These are phyloP conservation scores for Chymomyza caudatula DNA, from an alignment of 2,888 invertebrate genomes.

Conservation along the genomic window DNA sequence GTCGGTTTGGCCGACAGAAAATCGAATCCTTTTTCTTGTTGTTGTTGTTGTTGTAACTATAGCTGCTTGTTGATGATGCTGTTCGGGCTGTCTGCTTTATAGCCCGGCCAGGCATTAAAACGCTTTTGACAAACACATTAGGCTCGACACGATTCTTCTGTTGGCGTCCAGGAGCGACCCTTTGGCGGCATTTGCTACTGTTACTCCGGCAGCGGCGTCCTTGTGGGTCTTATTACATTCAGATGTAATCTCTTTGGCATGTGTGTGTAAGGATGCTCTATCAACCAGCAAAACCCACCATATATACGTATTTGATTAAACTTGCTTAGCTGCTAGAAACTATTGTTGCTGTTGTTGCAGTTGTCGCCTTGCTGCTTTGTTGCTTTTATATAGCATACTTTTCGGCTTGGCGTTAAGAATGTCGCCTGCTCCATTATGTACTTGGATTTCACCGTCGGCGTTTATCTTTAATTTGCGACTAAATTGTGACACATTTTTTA, in stretches of 20 bases:
- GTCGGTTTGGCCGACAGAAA: no score
- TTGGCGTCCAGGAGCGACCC: slow-evolving; percentile 28
- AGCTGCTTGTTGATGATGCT: slow-evolving; percentile 22
- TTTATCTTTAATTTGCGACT: neutral
- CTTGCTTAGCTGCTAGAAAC: no score
- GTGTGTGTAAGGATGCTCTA: slow-evolving; percentile 45
- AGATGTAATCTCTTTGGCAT: slow-evolving; percentile 52
- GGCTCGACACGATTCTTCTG: slow-evolving; percentile 22
- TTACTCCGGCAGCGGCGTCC: slow-evolving; percentile 25
- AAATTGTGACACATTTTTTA: neutral
- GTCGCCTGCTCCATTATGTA: slow-evolving; percentile 41
- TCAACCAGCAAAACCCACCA: slow-evolving; percentile 24
- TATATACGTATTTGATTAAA: slow-evolving; percentile 62
- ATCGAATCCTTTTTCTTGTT: slow-evolving; percentile 5
- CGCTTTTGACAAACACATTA: slow-evolving; percentile 68
- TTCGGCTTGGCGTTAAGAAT: slow-evolving; percentile 63
- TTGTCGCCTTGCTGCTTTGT: slow-evolving; percentile 20
- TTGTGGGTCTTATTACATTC: slow-evolving; percentile 10
- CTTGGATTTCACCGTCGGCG: slow-evolving; percentile 2
- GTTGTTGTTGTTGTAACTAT: slow-evolving; percentile 13
- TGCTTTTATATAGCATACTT: slow-evolving; percentile 47
- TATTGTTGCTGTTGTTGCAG: slow-evolving; percentile 21
- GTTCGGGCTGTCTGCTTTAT: slow-evolving; percentile 54
- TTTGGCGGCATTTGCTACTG: slow-evolving; percentile 26
- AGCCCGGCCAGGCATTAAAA: slow-evolving; percentile 54